A percentile compares a stretch with the other conserved stretches of the same genome.
Conservation (phyloP, 1,140 invertebrate genomes). For the Meteorus sp. region DNA sequence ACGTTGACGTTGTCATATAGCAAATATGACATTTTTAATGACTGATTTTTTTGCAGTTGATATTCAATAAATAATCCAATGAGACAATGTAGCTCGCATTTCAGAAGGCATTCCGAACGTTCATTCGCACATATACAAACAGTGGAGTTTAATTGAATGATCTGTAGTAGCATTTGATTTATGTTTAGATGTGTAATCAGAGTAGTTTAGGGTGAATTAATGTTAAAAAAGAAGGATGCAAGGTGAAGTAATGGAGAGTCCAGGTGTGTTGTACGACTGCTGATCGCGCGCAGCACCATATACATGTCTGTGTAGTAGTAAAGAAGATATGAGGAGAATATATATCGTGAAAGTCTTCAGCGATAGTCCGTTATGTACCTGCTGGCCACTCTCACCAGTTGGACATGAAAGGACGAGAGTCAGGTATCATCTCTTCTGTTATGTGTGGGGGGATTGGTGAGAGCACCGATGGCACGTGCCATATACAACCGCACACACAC, state of each 20-base stretch:
- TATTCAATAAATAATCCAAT: too few relatives aligned
- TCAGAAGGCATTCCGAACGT: too few relatives aligned
- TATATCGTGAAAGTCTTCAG: conserved; percentile 13
- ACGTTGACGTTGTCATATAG: too few relatives aligned
- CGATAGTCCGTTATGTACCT: conserved; percentile 10
- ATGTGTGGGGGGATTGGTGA: conserved; percentile 27
- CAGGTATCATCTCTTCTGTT: conserved; percentile 12
- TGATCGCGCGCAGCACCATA: conserved; percentile 1
- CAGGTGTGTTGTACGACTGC: conserved; percentile 21
- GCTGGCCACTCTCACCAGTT: conserved; percentile 19
- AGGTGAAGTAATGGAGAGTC: background rate
- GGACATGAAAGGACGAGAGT: background rate
- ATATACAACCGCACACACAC: conserved; percentile 34
- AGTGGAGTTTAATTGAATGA: background rate
- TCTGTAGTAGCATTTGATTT: background rate
- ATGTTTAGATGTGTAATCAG: conserved; percentile 9
- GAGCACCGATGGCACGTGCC: conserved; percentile 44
- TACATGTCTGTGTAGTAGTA: background rate
- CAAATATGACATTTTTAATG: too few relatives aligned
- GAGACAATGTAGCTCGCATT: too few relatives aligned
- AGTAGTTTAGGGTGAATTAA: conserved; percentile 30
- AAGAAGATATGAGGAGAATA: too few relatives aligned
- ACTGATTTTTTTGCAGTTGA: too few relatives aligned
- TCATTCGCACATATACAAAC: too few relatives aligned
- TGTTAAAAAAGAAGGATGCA: conserved; percentile 7